phyloP scores from a whole-genome alignment of 2,888 invertebrate genomes.

The Andricus curvator region DNA sequence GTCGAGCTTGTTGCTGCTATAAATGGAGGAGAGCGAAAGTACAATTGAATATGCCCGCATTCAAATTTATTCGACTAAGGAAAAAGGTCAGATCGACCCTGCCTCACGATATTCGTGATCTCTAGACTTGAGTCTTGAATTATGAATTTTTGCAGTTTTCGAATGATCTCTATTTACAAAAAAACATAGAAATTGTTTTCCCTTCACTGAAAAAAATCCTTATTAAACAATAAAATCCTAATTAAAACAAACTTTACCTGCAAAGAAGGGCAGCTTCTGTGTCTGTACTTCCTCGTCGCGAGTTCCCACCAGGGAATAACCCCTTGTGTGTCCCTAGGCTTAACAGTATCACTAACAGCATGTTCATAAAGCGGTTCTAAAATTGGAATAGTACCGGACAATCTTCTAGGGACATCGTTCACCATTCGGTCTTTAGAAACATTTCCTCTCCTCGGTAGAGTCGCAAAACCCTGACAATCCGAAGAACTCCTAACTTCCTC shows the following conservation, averaged over 20 bases:
- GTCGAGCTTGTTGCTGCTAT: conserved; percentile 2
- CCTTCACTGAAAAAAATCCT: conserved; percentile 6
- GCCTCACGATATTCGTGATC: conserved; percentile 19
- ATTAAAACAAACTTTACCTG: conserved; percentile 79
- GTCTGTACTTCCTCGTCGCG: conserved; percentile 88
- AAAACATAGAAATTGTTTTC: conserved; percentile 23
- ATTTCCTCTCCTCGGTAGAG: conserved; percentile 68
- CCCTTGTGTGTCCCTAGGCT: conserved; percentile 64
- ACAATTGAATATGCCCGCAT: conserved; percentile 34
- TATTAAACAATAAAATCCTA: neutral
- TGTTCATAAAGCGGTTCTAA: conserved; percentile 78
- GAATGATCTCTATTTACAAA: neutral
- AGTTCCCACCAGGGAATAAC: conserved; percentile 92
- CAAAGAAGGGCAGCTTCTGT: conserved; percentile 90
- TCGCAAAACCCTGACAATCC: conserved; percentile 60
- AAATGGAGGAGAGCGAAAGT: conserved; percentile 11
- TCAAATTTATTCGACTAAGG: conserved; percentile 30
- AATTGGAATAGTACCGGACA: conserved; percentile 69
- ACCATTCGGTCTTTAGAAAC: conserved; percentile 61
- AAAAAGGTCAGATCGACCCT: conserved; percentile 7
- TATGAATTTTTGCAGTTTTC: conserved; percentile 15
- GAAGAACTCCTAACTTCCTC: conserved; percentile 51
- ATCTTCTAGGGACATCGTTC: conserved; percentile 64
- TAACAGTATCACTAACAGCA: conserved; percentile 76
- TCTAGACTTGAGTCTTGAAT: neutral